phyloP scores from a whole-genome alignment of 2,797 vertebrate genomes.

The Melanotaenia maccullochi region DNA sequence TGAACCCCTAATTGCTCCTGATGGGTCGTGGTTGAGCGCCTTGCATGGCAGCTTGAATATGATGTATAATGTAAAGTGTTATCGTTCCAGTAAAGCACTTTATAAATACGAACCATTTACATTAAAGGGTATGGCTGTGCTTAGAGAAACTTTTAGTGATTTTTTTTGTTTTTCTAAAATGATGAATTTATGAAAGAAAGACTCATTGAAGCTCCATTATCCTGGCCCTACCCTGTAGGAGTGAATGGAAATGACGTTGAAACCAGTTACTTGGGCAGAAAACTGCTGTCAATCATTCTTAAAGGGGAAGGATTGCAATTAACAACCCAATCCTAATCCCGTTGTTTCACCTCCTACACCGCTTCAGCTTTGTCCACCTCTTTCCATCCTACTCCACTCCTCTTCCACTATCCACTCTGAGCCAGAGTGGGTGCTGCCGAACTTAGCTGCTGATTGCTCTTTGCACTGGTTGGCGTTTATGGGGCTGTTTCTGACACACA shows the following conservation, averaged over 20 bases:
- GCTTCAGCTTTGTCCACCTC: constrained; percentile 68
- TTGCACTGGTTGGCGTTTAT: constrained; percentile 17
- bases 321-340: constrained; percentile 90
- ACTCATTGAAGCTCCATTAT: constrained; percentile 75
- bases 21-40: too few species aligned
- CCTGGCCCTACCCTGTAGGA: constrained; percentile 69
- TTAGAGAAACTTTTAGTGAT: constrained; percentile 62
- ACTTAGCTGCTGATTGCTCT: constrained; percentile 24
- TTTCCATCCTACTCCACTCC: constrained; percentile 55
- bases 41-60: too few species aligned
- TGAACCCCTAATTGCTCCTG: too few species aligned
- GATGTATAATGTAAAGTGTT: too few species aligned
- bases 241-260: constrained; percentile 84
- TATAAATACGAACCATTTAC: not conserved
- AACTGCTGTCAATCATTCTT: constrained; percentile 92
- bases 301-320: constrained; percentile 92
- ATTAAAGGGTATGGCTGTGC: constrained; percentile 30
- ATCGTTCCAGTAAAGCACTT: too few species aligned
- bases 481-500: constrained; percentile 15
- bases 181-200: constrained; percentile 76
- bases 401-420: constrained; percentile 63
- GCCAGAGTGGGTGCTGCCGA: constrained; percentile 44
- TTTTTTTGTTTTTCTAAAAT: constrained; percentile 69
- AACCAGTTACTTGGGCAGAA: constrained; percentile 88
- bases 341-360: constrained; percentile 81